Evolutionary conservation across 2,888 invertebrate genomes (phyloP), one percentile per base, ranked within the genome.

Genomic region (Leptinotarsa haldemani): DNA sequence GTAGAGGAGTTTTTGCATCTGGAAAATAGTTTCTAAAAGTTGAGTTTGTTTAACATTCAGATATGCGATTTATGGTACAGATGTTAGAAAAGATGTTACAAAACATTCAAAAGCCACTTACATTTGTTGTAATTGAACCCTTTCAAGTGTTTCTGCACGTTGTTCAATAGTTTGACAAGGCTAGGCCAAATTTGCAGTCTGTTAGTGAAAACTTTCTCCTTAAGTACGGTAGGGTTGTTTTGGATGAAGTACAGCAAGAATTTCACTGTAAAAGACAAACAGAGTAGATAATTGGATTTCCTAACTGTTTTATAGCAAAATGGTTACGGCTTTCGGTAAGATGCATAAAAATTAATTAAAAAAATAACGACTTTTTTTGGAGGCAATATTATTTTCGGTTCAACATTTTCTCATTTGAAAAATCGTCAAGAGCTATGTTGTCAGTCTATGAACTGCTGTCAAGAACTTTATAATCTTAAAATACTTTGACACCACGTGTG

Each of bases 171-270:
- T 85, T 93, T 92, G 81, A 94, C 94, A 68, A 95, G 88, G 84
- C 94, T 93, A 12, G 93, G 93, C 95, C 95, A 95, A 83, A 95
- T 92, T 86, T 93, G 93, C 63, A 92, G 89, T 67, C 91, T 88
- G 74, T 89, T 89, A 65, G 88, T 88, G 84, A 91, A 92, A 78
- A 91, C 90, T 56, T 87, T 84, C 77, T 90, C 88, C 73, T 88
- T 86, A 75, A 92, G 85, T 75, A 90, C 88, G 58, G 87, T 86
- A 16, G 91, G 90, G 77, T 91, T 90, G 77, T 89, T 87, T 80
- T 87, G 87, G 79, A 93, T 88, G 94, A 95, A 95, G 83, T 93
- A 92, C 83, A 94, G 88, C 85, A 94, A 90, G 82, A 95, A 90
- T 88, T 94, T 94, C 82, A 95, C 93, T 93, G 87, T 20, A 89